Conservation (phyloP, 2,888 invertebrate species). For the Carcina quercana region DNA sequence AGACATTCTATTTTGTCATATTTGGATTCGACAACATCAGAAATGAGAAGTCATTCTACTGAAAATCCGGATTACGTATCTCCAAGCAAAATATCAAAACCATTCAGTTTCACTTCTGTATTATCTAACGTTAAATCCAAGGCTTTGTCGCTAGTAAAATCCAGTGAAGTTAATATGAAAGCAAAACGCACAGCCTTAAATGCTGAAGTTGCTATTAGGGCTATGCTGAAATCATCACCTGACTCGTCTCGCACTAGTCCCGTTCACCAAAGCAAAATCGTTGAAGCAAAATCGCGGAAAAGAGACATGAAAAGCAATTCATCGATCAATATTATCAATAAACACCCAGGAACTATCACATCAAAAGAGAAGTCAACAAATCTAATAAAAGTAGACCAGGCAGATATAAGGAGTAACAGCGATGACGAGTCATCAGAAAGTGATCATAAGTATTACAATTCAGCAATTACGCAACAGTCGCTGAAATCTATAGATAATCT, state of each 20-base stretch:
- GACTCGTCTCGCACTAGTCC: conserved; percentile 42
- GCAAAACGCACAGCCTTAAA: conserved; percentile 29
- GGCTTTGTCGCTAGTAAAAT: conserved; percentile 65
- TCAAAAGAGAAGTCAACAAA: conserved; percentile 5
- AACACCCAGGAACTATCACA: neutral
- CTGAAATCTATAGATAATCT: conserved; percentile 45
- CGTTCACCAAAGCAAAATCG: conserved; percentile 2
- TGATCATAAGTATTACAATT: conserved; percentile 30
- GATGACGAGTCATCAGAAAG: conserved; percentile 32
- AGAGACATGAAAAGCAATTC: conserved; percentile 1
- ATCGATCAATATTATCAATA: conserved; percentile 7
- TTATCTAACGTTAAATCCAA: conserved; percentile 71
- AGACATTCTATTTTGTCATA: conserved; percentile 58
- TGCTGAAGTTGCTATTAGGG: conserved; percentile 40
- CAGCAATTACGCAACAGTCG: conserved; percentile 24
- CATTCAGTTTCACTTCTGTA: conserved; percentile 55
- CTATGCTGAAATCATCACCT: conserved; percentile 49
- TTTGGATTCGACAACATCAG: conserved; percentile 47
- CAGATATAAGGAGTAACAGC: conserved; percentile 11
- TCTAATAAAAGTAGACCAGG: conserved; percentile 9
- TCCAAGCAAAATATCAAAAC: conserved; percentile 36
- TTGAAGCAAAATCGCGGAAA: neutral
- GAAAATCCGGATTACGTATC: conserved; percentile 38
- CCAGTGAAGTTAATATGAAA: conserved; percentile 37
- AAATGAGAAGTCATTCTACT: conserved; percentile 21